Evolutionary conservation across 2,113 vertebrate genomes (phyloP), one percentile per base, ranked within the genome.

Genomic region (Ondatra zibethicus): DNA sequence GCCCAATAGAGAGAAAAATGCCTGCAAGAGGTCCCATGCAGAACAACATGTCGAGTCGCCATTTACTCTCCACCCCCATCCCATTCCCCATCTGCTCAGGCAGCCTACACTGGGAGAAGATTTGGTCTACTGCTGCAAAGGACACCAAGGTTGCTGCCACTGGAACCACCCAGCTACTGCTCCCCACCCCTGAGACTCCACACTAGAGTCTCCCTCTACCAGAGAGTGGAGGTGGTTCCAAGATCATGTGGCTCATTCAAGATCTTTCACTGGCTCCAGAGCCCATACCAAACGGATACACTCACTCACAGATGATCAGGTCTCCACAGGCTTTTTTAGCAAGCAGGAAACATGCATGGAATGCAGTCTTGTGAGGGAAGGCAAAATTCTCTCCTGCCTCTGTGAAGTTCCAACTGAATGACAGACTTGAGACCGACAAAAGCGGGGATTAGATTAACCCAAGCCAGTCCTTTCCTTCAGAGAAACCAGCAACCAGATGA

Each of bases 151-250:
- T 6, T 63, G 2, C 84, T 42, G 11, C 14, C 42, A 27, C 33
- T 0, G 0, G 45, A 72, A n/a, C 9, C 29, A 14, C 14, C 14
- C 84, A n/a, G 21, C 27, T n/a, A 29, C 31, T 23, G 27, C 1
- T 52, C 11, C 33, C 8, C 17, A 39, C 27, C 36, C 25, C 52
- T 0, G 0, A 31, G 50, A 45, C 16, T 55, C 31, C 66, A 39
- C 12, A 0, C 25, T 8, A 4, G 1, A 31, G 29, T 89, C 72
- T 93, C 70, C 63, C 80, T 70, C 19, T 2, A 6, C 19, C 16
- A 23, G 21, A 78, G 52, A 17, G 39, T 31, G 0, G 14, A 39
- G 7, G 21, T 1, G 1, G 19, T 11, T 66, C 63, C 31, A 10
- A 78, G 33, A 25, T 73, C 13, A 29, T 19, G 5, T 27, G 21